Evolutionary conservation across 1,140 invertebrate genomes (phyloP), one percentile per base, ranked within the genome.

Genomic region (Himalopsyche phryganea): DNA sequence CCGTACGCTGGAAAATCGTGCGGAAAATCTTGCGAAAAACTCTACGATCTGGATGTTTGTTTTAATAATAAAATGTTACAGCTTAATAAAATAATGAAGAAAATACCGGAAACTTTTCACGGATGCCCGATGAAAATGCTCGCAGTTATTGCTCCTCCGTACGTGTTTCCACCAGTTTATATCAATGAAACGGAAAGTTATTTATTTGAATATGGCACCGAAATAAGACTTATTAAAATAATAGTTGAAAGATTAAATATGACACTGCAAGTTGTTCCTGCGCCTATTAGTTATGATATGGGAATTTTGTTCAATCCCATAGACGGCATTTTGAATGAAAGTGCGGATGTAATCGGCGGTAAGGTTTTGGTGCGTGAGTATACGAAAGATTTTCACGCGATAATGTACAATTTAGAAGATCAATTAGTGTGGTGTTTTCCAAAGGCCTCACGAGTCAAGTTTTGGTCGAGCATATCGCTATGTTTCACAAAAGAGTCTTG

Each of bases 1-100:
- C 56, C 56, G 4, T 58, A 46, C 20, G 15, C 18, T 7, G 36
- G 45, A 6, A 38, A 20, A 17, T 20, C 6, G 19, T 58, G 56
- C 20, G 56, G 56, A 4, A 20, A 18, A 14, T 35, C 14, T 17
- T 51, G 48, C 11, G 28, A 45, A 36, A 33, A 33, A 23, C 11
- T 58, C 7, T 28, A 58, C 14, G 14, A 20, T 38, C 13, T 58
- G 2, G 42, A 58, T 17, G 19, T n/a, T 20, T 58, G 56, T 32
- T 18, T 23, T 17, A 28, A 47, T 11, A 15, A 13, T 1, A 23
- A 35, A 20, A 6, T 47, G 1, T 20, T 10, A 4, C 19, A 45
- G n/a, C n/a, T 58, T 7, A 52, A 36, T 36, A n/a, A n/a, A 4
- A 11, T 18, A 11, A 10, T 13, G 4, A 6, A n/a, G 1, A 58